Base-by-base conservation (phyloP, 2,797 vertebrate genomes). In the Anguilla obscura region DNA sequence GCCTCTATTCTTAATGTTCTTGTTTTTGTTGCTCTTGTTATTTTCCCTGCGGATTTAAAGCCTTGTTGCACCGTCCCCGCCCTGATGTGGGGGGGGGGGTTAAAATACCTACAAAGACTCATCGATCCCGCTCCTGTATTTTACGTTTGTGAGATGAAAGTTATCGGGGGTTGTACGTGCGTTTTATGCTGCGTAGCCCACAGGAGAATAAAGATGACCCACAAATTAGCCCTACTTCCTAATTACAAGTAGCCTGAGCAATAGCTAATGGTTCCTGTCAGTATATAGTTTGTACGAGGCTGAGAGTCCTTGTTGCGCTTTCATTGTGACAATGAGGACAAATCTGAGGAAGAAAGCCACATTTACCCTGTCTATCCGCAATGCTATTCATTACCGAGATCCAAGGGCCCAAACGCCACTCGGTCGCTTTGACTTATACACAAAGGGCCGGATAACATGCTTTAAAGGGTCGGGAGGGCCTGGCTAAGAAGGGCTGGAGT, bases 401-500 rank as follows among this genome's bases (percentile, higher is more conserved):
- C 74, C 27, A 24, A 69, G 76, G 74, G 76, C 69, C 7, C 87
- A 56, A 50, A 33, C 33, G 63, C 18, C 56, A 48, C 79, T 80
- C 58, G 87, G 89, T 56, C 89, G 33, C 63, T 54, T 56, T 89
- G 87, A 89, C 74, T 52, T 90, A 21, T 71, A 82, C 71, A 90
- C 58, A 45, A 90, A 90, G 84, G 87, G 88, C 82, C 89, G 89
- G 90, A 76, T 66, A 90, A 86, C 90, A 87, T 85, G 69, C 56
- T 82, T 80, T 27, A 88, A 85, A 80, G 80, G 54, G 50, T 63
- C 36, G 8, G 76, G 87, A 88, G 80, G 86, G 60, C 88, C 71
- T 27, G 87, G 85, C 86, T 79, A 89, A 79, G 1, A 91, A 24
- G 89, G 88, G 63, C 87, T 66, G 60, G 87, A 83, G 89, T 90